Evolutionary conservation across 2,888 invertebrate species (phyloP).

Genomic region (Agonum fuliginosum): DNA sequence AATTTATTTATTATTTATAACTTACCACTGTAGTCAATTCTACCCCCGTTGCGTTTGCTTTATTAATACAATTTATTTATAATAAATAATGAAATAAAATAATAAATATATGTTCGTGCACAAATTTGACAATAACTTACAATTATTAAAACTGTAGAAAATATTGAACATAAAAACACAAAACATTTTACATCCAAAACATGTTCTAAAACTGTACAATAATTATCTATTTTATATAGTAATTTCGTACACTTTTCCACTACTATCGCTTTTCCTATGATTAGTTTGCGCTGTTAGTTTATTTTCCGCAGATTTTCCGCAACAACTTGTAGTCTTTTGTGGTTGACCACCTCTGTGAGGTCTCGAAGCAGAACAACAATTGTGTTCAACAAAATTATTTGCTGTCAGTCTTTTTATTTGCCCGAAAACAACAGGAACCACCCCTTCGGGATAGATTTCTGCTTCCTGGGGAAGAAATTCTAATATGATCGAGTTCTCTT

Average conservation of each 20-base stretch:
- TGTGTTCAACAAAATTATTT: neutral
- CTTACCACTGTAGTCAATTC: too few species aligned
- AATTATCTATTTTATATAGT: neutral
- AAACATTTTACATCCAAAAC: neutral
- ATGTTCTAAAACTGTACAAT: too few species aligned
- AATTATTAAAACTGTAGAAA: too few species aligned
- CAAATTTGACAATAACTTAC: too few species aligned
- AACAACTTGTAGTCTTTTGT: neutral
- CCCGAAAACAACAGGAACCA: constrained; percentile 6
- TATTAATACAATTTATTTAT: neutral
- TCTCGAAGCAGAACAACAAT: constrained; percentile 12
- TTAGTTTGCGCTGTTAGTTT: neutral
- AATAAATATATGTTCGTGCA: too few species aligned
- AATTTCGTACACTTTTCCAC: constrained; percentile 17
- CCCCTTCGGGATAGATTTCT: neutral
- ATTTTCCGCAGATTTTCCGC: neutral
- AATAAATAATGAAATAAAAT: neutral
- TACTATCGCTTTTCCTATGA: constrained; percentile 23
- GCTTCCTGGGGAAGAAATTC: constrained; percentile 17
- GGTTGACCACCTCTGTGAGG: constrained; percentile 5
- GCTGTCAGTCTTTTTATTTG: constrained; percentile 4
- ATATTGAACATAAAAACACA: too few species aligned
- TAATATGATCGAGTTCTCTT: neutral
- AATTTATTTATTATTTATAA: too few species aligned
- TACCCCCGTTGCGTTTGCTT: too few species aligned